A percentile compares a stretch with the other conserved stretches of the same genome.
These are phyloP conservation scores for Hippocampus abdominalis DNA, from an alignment of 2,113 vertebrate species.

Conservation along the genomic window DNA sequence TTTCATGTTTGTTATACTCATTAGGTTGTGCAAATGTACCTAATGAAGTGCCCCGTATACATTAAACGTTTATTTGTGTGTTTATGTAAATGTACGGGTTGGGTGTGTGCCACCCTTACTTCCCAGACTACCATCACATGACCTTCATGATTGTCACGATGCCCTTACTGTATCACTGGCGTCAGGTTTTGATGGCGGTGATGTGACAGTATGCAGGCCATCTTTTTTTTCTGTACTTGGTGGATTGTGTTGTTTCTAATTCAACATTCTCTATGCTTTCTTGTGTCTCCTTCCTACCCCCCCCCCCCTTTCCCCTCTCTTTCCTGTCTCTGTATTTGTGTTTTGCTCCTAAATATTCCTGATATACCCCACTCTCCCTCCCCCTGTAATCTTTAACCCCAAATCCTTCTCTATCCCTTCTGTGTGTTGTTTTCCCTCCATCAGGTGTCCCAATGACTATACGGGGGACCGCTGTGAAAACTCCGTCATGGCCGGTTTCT, in stretches of 20 bases:
- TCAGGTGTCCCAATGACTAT: constrained; percentile 99
- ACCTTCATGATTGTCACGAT: constrained; percentile 59
- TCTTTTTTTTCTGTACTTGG: constrained; percentile 47
- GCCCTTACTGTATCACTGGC: constrained; percentile 54
- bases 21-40: neutral
- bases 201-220: constrained; percentile 54
- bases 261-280: constrained; percentile 60
- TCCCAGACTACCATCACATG: constrained; percentile 44
- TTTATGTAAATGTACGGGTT: constrained; percentile 17
- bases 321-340: constrained; percentile 29
- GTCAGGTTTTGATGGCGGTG: constrained; percentile 49
- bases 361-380: constrained; percentile 26
- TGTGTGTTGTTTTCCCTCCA: constrained; percentile 77
- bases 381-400: constrained; percentile 41
- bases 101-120: constrained; percentile 28
- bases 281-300: constrained; percentile 43
- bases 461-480: constrained; percentile 99
- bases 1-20: neutral
- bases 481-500: constrained; percentile 99
- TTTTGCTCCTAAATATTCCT: constrained; percentile 38
- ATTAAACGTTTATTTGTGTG: constrained; percentile 6
- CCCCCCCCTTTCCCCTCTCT: constrained; percentile 27
- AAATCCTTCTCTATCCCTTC: constrained; percentile 26
- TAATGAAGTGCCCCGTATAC: neutral
- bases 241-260: constrained; percentile 72